Base-by-base conservation (phyloP, 2,113 vertebrate genomes). In the Siphamia tubifer region DNA sequence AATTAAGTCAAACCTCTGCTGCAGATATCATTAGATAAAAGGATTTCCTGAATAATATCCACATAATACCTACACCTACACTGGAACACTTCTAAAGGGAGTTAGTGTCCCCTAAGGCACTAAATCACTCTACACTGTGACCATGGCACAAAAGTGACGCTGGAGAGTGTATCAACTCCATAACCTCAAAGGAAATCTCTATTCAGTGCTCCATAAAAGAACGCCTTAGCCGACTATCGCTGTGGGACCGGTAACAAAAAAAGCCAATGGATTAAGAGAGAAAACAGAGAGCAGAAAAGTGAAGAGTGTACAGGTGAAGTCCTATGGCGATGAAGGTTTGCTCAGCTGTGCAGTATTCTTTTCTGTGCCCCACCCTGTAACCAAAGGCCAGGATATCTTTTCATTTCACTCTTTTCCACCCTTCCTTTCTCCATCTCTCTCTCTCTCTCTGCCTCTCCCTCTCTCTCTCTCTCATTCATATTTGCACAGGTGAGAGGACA, bases 331-430 rank as follows among this genome's bases (percentile, higher is more conserved):
- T 63, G 70, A 55, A 89, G 88, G 90, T 93, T 93, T 93, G 90
- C 90, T 93, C 90, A 93, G 92, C 92, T 93, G 92, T 79, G 86
- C 35, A n/a, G 81, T 88, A 87, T 92, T 91, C 77, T 85, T 74
- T 90, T 87, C 76, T 72, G 73, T 3, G 68, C 90, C 90, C 86
- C 89, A 87, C 92, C 92, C 87, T 75, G 77, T 72, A 86, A 87
- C 87, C 79, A 85, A 87, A 89, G 86, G 82, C 74, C 6, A 32
- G 77, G 69, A 73, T 73, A 83, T 81, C 80, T 83, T 82, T 85
- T 81, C 73, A 74, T 81, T 86, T 77, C 72, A 58, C 67, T 74
- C 57, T 55, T 79, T 81, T 74, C 60, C 68, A 56, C 77, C 60
- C 74, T 49, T 62, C 40, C 64, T 67, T 52, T 48, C 68, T 25